Percentiles rank a stretch among this genome's conserved stretches.
Evolutionary conservation across 2,113 vertebrate species (phyloP).

Genomic region (Charina bottae): DNA sequence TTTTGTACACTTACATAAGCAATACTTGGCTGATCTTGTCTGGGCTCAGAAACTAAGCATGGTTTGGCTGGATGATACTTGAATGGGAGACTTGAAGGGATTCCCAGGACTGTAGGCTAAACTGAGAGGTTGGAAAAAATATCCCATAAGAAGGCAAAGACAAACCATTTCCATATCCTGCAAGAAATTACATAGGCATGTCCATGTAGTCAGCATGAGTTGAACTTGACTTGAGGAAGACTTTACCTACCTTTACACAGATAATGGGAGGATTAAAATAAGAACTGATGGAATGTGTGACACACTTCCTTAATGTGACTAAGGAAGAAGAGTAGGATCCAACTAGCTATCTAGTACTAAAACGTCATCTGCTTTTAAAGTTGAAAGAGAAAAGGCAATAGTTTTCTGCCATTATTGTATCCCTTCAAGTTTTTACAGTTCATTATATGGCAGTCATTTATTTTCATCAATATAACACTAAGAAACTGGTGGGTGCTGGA

Average conservation of each 20-base stretch:
- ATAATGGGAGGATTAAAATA: not conserved
- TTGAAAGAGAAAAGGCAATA: not conserved
- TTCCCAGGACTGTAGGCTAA: not conserved
- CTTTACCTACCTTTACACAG: not conserved
- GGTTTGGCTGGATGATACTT: not conserved
- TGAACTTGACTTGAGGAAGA: not conserved
- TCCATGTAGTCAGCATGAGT: not conserved
- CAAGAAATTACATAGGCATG: not conserved
- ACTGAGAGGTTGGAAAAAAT: not conserved
- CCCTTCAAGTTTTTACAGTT: not conserved
- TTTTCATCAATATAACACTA: accelerated
- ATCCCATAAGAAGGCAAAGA: not conserved
- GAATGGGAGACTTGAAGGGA: not conserved
- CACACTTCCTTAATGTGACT: not conserved
- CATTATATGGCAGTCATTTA: not conserved
- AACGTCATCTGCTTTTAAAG: not conserved
- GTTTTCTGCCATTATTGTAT: no score
- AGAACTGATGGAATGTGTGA: not conserved
- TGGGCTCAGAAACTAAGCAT: not conserved
- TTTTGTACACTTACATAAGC: no score
- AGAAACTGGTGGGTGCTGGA: conserved; percentile 45
- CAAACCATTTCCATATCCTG: not conserved
- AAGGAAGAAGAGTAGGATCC: not conserved
- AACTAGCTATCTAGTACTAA: not conserved
- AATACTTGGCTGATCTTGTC: not conserved